Conservation (phyloP, 37 sponge, comb jelly and placozoan genomes). For the Haliclona indistincta region DNA sequence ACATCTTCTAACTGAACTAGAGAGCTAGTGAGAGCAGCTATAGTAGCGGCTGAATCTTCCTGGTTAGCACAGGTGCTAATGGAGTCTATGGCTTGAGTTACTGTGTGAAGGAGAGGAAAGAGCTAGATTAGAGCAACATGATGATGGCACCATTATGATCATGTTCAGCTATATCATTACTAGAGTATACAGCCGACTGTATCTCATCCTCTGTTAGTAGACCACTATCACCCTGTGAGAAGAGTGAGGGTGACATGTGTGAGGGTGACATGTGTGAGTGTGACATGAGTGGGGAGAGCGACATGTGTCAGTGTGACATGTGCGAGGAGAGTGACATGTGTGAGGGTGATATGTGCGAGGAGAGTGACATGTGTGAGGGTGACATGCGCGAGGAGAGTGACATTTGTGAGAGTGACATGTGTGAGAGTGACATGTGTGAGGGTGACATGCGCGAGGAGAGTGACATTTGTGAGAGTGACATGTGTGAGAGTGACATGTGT, state of each 20-base stretch:
- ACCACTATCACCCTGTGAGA: background rate
- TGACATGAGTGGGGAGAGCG: too few species aligned
- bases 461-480: too few species aligned
- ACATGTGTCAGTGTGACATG: too few species aligned
- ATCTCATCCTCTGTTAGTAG: constrained; percentile 74
- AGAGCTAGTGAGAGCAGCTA: constrained; percentile 36
- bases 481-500: too few species aligned
- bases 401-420: too few species aligned
- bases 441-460: too few species aligned
- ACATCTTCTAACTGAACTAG: constrained; percentile 37
- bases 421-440: too few species aligned
- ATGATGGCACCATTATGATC: constrained; percentile 46
- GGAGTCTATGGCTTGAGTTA: constrained; percentile 3
- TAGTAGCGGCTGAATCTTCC: constrained; percentile 25
- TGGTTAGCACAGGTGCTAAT: constrained; percentile 20
- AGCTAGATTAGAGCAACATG: background rate
- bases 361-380: too few species aligned
- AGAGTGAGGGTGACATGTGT: background rate
- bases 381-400: too few species aligned
- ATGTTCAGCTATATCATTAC: constrained; percentile 61
- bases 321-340: too few species aligned
- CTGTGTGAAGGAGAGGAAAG: constrained; percentile 13
- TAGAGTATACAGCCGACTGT: constrained; percentile 28
- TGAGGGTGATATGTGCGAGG: too few species aligned
- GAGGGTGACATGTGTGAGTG: too few species aligned